Conservation (phyloP, 2,113 vertebrate species). For the Phrynosoma platyrhinos region DNA sequence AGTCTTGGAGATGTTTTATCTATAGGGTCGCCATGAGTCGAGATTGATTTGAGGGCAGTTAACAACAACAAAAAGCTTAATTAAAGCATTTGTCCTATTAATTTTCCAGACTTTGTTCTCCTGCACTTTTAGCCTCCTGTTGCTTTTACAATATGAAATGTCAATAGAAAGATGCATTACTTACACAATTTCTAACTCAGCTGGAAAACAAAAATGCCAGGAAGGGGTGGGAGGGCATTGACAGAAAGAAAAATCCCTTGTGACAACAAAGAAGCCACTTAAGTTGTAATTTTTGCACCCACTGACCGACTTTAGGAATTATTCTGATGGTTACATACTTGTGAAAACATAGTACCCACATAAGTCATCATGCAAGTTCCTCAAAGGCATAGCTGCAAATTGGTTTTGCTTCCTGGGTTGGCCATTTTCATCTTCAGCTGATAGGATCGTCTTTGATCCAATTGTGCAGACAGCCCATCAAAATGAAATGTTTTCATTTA, state of each 20-base stretch:
- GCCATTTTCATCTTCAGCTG: background rate
- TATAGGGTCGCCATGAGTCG: too few species aligned
- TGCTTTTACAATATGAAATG: constrained; percentile 13
- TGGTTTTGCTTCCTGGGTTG: background rate
- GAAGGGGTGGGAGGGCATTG: background rate
- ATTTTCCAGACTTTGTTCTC: constrained; percentile 48
- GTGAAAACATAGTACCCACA: background rate
- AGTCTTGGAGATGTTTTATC: too few species aligned
- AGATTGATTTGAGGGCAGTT: too few species aligned
- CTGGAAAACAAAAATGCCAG: constrained; percentile 50
- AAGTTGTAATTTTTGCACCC: constrained; percentile 2
- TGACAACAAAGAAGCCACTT: background rate
- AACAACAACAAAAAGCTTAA: constrained; percentile 11
- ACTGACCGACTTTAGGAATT: background rate
- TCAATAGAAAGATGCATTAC: constrained; percentile 64
- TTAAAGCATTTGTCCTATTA: constrained; percentile 52
- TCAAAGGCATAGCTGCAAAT: background rate
- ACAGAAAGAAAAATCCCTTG: background rate
- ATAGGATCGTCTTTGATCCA: background rate
- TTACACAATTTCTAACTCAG: constrained; percentile 52
- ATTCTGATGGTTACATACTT: background rate
- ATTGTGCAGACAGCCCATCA: background rate
- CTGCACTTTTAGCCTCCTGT: constrained; percentile 54
- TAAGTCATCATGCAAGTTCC: background rate
- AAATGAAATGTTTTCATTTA: background rate